Conservation (phyloP, 2,113 vertebrate genomes). For the Saccopteryx bilineata region DNA sequence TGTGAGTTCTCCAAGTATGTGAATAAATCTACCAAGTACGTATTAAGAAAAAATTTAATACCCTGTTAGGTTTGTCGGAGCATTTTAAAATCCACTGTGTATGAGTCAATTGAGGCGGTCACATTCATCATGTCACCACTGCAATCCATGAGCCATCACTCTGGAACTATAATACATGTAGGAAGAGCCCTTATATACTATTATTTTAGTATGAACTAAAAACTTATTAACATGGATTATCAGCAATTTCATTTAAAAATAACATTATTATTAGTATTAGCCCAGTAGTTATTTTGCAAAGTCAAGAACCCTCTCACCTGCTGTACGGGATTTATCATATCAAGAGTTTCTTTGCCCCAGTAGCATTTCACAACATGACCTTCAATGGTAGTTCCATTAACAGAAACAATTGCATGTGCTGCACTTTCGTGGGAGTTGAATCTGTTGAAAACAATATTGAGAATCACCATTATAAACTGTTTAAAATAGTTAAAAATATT, state of each 20-base stretch:
- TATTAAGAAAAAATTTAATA: conserved; percentile 76
- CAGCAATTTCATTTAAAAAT: conserved; percentile 48
- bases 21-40: conserved; percentile 75
- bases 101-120: neutral
- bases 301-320: conserved; percentile 88
- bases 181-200: conserved; percentile 69
- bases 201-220: conserved; percentile 55
- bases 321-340: conserved; percentile 95
- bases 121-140: neutral
- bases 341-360: conserved; percentile 98
- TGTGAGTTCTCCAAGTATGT: conserved; percentile 72
- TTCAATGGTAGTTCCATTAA: conserved; percentile 97
- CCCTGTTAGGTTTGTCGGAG: conserved; percentile 72
- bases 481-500: conserved; percentile 57
- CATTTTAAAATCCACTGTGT: conserved; percentile 74
- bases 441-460: conserved; percentile 86
- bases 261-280: neutral
- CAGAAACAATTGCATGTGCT: conserved; percentile 97
- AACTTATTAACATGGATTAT: conserved; percentile 59
- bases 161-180: conserved; percentile 52
- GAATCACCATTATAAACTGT: conserved; percentile 57
- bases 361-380: conserved; percentile 98
- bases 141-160: neutral
- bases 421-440: conserved; percentile 98
- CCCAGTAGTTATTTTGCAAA: conserved; percentile 23